Percentiles rank a stretch among this genome's conserved stretches.
phyloP scores from a whole-genome alignment of 2,797 vertebrate genomes.

The Ibycter americanus region DNA sequence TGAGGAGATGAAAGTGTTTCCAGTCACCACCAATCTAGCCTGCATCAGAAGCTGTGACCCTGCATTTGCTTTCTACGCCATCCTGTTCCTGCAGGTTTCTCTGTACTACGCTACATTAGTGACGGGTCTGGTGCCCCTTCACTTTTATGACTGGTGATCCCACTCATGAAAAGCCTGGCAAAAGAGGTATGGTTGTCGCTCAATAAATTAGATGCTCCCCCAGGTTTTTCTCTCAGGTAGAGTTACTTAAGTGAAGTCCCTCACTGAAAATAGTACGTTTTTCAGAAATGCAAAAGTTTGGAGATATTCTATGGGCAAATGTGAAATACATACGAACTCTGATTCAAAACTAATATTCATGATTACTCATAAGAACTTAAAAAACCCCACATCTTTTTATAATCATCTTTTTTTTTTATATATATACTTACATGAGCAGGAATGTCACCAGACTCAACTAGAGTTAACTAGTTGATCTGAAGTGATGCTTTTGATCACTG shows the following conservation, averaged over 20 bases:
- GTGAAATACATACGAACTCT: not conserved
- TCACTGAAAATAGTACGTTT: not conserved
- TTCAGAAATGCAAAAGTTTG: not conserved
- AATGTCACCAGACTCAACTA: not conserved
- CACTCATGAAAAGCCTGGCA: not conserved
- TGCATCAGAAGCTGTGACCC: not conserved
- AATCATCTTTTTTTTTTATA: not conserved
- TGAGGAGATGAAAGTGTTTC: not conserved
- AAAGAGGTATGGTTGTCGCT: not conserved
- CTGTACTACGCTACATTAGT: not conserved
- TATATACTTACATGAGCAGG: not conserved
- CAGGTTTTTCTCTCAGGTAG: not conserved
- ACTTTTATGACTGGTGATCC: not conserved
- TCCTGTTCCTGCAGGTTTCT: not conserved
- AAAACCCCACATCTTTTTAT: not conserved
- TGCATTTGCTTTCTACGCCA: not conserved
- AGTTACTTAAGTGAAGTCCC: not conserved
- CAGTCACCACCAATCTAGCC: not conserved
- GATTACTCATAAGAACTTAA: not conserved
- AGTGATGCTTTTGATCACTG: not conserved
- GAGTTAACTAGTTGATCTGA: not conserved
- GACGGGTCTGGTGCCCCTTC: accelerated
- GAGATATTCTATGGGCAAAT: not conserved
- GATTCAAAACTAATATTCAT: not conserved
- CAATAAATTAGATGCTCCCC: accelerated